Conservation (phyloP, 1,140 invertebrate species). For the Drosophila aff. region DNA sequence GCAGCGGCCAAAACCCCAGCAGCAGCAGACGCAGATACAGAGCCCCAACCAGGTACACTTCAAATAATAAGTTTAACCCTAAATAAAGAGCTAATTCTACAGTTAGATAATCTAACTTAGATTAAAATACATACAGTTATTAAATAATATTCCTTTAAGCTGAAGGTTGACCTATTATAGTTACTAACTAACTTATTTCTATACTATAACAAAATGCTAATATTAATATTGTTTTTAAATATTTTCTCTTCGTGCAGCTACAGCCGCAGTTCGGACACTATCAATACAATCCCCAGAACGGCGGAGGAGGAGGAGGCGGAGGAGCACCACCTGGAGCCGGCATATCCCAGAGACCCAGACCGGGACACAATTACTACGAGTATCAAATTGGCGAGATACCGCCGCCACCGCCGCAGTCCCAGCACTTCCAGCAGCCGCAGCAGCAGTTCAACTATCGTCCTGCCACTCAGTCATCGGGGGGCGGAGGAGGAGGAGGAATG, state of each 20-base stretch:
- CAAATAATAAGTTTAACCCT: neutral
- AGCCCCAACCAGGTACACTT: slow-evolving; percentile 32
- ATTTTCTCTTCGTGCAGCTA: slow-evolving; percentile 3
- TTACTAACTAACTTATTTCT: neutral
- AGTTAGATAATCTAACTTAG: too few species aligned
- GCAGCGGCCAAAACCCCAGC: slow-evolving; percentile 58
- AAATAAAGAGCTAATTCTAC: neutral
- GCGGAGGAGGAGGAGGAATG: slow-evolving; percentile 12
- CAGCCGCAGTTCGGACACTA: slow-evolving; percentile 42
- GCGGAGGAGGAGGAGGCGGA: neutral
- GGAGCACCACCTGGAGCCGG: slow-evolving; percentile 17
- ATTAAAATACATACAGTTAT: too few species aligned
- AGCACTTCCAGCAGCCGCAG: slow-evolving; percentile 47
- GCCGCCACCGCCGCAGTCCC: slow-evolving; percentile 58
- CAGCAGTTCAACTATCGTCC: slow-evolving; percentile 77
- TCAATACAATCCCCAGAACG: slow-evolving; percentile 46
- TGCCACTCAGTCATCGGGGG: slow-evolving; percentile 37
- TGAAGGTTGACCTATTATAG: too few species aligned
- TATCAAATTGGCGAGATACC: slow-evolving; percentile 83
- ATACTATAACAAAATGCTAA: neutral
- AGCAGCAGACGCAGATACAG: slow-evolving; percentile 25
- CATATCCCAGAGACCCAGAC: slow-evolving; percentile 50
- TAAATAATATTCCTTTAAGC: too few species aligned
- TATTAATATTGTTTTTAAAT: neutral
- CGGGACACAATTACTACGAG: slow-evolving; percentile 78